Conservation (phyloP, 2,888 invertebrate species). For the Athripsodes cinereus region DNA sequence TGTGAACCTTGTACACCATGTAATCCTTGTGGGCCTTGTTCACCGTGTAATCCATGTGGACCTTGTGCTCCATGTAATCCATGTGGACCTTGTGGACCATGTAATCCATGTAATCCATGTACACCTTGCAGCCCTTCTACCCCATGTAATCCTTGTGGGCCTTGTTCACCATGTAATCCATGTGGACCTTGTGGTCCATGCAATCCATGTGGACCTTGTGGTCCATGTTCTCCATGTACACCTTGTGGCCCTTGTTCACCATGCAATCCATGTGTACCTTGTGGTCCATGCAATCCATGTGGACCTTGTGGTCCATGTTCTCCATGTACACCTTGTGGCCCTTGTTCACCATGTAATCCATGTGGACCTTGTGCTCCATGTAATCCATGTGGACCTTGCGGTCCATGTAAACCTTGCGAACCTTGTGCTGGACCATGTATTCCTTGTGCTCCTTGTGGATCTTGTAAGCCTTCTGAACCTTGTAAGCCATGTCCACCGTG, state of each 20-base stretch:
- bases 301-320: background rate
- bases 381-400: background rate
- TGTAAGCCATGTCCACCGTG: background rate
- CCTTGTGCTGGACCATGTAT: slow-evolving; percentile 1
- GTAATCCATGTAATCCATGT: background rate
- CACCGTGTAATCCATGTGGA: slow-evolving; percentile 31
- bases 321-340: background rate
- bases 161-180: slow-evolving; percentile 2
- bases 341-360: background rate
- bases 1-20: slow-evolving; percentile 1
- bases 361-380: background rate
- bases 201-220: background rate
- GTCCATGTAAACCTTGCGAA: background rate
- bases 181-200: background rate
- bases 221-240: background rate
- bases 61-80: slow-evolving; percentile 30
- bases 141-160: background rate
- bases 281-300: background rate
- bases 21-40: slow-evolving; percentile 30
- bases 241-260: background rate
- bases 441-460: background rate
- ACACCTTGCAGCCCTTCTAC: background rate
- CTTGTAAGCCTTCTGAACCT: background rate
- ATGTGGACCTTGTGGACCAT: background rate
- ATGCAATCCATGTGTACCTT: background rate